Base-by-base conservation (phyloP, 1,140 invertebrate species). In the Streblospio benedicti region DNA sequence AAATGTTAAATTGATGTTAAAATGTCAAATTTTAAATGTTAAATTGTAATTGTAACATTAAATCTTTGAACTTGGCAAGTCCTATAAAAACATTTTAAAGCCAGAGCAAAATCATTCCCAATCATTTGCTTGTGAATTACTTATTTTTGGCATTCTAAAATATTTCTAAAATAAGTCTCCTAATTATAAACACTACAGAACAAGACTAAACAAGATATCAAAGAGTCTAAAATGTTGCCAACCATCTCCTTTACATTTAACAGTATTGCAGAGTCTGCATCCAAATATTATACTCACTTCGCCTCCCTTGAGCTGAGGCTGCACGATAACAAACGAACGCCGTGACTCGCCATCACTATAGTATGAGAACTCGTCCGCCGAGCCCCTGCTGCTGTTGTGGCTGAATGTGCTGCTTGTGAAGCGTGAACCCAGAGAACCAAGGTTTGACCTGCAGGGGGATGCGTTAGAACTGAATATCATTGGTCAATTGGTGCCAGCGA, bases 211-310 rank as follows among this genome's bases (percentile, higher is more conserved):
- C 49, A 51, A 27, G 23, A 20, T 27, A 9, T 18, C 6, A n/a
- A n/a, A n/a, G n/a, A n/a, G n/a, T n/a, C n/a, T n/a, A n/a, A n/a
- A n/a, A n/a, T n/a, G n/a, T n/a, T n/a, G n/a, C n/a, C n/a, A n/a
- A n/a, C n/a, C n/a, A n/a, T n/a, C n/a, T n/a, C n/a, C n/a, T n/a
- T n/a, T n/a, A n/a, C n/a, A n/a, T n/a, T n/a, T n/a, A n/a, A n/a
- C n/a, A n/a, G n/a, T n/a, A n/a, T n/a, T n/a, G n/a, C n/a, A n/a
- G n/a, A n/a, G n/a, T n/a, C n/a, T n/a, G n/a, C n/a, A n/a, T n/a
- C n/a, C n/a, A n/a, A n/a, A n/a, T n/a, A n/a, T n/a, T n/a, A n/a
- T 38, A 56, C 53, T 41, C 35, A 56, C 53, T 6, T 56, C 53
- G 4, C 30, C 30, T 25, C 32, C 14, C 20, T 56, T 56, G 53